Evolutionary conservation across 2,888 invertebrate genomes (phyloP).

Genomic region (Drosophila nr. medialis): DNA sequence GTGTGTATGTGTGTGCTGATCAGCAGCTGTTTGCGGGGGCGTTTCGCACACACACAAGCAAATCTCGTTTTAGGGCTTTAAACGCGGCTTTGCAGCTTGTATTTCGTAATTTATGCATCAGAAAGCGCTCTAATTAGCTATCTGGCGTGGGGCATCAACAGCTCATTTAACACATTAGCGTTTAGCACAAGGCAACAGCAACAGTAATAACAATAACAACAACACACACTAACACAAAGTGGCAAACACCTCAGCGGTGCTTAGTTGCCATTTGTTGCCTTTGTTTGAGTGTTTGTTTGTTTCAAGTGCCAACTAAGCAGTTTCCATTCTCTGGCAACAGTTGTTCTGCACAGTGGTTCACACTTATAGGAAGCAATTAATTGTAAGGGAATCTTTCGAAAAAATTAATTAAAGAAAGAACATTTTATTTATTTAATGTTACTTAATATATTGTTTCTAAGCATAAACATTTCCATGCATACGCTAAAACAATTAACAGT

Average conservation of each 20-base stretch:
- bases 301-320: conserved; percentile 55
- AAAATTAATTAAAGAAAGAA: not conserved
- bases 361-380: not conserved
- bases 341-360: conserved; percentile 36
- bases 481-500: not conserved
- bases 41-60: conserved; percentile 7
- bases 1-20: conserved; percentile 17
- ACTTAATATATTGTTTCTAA: not conserved
- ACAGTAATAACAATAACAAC: conserved; percentile 23
- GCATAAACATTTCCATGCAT: not conserved
- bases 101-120: conserved; percentile 67
- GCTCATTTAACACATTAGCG: conserved; percentile 76
- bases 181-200: conserved; percentile 44
- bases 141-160: conserved; percentile 58
- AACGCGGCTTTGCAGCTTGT: conserved; percentile 18
- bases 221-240: not conserved
- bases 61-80: conserved; percentile 6
- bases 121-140: conserved; percentile 71
- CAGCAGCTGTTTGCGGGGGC: conserved; percentile 47
- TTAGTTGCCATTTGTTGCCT: conserved; percentile 26
- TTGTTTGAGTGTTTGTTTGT: conserved; percentile 46
- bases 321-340: conserved; percentile 17
- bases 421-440: not conserved
- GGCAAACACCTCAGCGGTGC: conserved; percentile 43
- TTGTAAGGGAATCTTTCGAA: not conserved